Evolutionary conservation across 2,797 vertebrate species (phyloP).

Genomic region (Tolypeutes matacus): DNA sequence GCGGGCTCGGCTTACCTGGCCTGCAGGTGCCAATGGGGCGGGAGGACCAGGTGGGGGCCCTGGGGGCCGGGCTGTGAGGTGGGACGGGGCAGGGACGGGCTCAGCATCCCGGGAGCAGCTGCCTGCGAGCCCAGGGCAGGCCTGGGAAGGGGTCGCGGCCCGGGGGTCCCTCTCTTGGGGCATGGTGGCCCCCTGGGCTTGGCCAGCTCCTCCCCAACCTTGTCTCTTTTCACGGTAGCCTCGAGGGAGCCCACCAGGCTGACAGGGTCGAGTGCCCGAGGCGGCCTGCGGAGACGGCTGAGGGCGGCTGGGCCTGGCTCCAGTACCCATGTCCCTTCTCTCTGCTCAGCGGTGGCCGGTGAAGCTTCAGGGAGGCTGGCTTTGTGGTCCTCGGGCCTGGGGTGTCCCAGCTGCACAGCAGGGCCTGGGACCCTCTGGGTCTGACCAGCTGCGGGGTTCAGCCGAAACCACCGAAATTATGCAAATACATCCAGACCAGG

Average conservation of each 20-base stretch:
- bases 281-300: no score
- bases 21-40: conserved; percentile 54
- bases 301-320: neutral
- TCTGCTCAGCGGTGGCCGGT: no score
- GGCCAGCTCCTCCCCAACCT: neutral
- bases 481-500: neutral
- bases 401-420: neutral
- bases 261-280: neutral
- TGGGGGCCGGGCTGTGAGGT: neutral
- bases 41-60: conserved; percentile 69
- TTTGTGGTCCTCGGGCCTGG: neutral
- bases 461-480: no score
- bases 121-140: neutral
- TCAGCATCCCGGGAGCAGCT: no score
- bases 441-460: rapidly evolving
- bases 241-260: neutral
- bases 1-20: conserved; percentile 80
- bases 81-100: rapidly evolving
- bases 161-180: neutral
- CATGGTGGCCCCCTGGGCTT: neutral
- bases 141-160: neutral
- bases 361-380: no score
- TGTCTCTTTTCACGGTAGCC: rapidly evolving
- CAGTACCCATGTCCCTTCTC: neutral
- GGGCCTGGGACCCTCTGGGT: neutral